A percentile compares a stretch with the other conserved stretches of the same genome.
phyloP scores from a whole-genome alignment of 2,113 vertebrate genomes.

The Dasyornis broadbenti region DNA sequence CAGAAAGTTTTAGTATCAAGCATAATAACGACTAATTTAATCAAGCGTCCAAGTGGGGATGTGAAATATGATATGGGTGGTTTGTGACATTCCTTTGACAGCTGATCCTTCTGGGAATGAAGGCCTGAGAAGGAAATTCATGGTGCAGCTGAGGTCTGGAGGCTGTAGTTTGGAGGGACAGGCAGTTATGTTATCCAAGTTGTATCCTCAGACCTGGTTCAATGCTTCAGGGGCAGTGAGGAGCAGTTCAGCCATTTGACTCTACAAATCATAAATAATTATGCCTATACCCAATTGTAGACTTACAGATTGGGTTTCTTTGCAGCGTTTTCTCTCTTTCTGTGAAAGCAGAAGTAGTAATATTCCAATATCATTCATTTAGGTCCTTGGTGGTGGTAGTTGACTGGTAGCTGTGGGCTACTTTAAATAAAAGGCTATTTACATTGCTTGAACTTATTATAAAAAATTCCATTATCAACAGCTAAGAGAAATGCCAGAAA shows the following conservation, averaged over 20 bases:
- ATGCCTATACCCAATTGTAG: not conserved
- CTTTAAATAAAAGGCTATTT: not conserved
- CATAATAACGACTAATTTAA: not conserved
- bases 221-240: not conserved
- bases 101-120: not conserved
- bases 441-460: not conserved
- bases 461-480: not conserved
- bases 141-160: not conserved
- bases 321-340: not conserved
- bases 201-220: not conserved
- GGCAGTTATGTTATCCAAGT: not conserved
- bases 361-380: not conserved
- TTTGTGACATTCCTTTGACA: not conserved
- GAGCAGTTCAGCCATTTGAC: not conserved
- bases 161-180: not conserved
- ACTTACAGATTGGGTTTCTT: not conserved
- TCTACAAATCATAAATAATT: not conserved
- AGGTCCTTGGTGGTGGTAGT: not conserved
- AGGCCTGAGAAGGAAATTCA: not conserved
- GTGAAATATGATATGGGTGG: not conserved
- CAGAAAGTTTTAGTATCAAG: not conserved
- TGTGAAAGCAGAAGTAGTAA: not conserved
- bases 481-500: not conserved
- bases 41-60: not conserved
- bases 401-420: not conserved